Base-by-base conservation (phyloP, 2,888 invertebrate genomes). In the Leptinotarsa rubiginosa region DNA sequence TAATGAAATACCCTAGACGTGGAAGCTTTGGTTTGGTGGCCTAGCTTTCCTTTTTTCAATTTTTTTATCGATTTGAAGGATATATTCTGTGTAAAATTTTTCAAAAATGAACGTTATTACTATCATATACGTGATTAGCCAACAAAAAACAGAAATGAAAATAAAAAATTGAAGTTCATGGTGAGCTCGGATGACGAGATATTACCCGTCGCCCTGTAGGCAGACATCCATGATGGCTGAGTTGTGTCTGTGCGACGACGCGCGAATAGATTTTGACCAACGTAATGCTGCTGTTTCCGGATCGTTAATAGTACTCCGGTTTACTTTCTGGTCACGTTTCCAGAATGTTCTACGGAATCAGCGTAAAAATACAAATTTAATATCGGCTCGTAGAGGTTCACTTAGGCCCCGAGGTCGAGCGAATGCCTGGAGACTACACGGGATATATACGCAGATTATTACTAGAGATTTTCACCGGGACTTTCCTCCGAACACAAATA, bases 361-460 rank as follows among this genome's bases (percentile, higher is more conserved):
- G 90, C 90, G 90, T 90, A 90, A 90, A 90, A 90, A 90, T 90
- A 90, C 90, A 90, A 90, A 90, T 90, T 90, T 90, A 90, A 90
- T 90, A 90, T 90, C 89, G 86, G 86, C 83, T 84, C 84, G 84
- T 83, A 84, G 85, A 84, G 85, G 84, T 84, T 83, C 83, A 80
- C 81, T 82, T 78, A 72, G 79, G 81, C 81, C 82, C 82, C 77
- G 82, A 83, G 84, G 84, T 83, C 84, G 80, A 81, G 80, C 81
- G 50, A 80, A 73, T 64, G 77, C 75, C 74, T 69, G 67, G 74
- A 72, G 77, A 75, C 78, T 74, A 78, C 78, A 76, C 75, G 78
- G 79, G 80, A 80, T 81, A 41, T 62, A 81, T 84, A 83, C 82
- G 80, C 83, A 82, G 84, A 84, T 84, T 85, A 85, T 85, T 84